A percentile compares a stretch with the other conserved stretches of the same genome.
Conservation (phyloP, 2,888 invertebrate genomes). For the Pomacea canaliculata region DNA sequence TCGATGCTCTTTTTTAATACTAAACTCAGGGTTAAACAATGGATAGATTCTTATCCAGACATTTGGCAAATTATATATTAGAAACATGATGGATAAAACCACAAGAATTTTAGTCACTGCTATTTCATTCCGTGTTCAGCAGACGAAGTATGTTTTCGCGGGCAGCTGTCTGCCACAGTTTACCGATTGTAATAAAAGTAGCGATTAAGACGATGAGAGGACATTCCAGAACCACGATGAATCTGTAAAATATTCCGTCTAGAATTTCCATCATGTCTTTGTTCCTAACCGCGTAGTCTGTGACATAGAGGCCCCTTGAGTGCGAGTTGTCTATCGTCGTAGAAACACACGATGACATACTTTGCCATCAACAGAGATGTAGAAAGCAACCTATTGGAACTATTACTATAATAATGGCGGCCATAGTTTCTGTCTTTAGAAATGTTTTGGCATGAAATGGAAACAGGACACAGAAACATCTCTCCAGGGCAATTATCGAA, state of each 20-base stretch:
- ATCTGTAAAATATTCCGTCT: slow-evolving; percentile 5
- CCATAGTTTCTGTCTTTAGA: neutral
- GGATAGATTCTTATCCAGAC: neutral
- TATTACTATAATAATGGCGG: no score
- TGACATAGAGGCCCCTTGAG: no score
- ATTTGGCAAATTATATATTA: neutral
- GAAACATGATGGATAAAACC: neutral
- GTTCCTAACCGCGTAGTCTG: neutral
- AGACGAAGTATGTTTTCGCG: neutral
- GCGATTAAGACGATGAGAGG: neutral
- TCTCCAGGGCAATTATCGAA: no score
- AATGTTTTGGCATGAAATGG: neutral
- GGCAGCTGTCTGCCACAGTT: neutral
- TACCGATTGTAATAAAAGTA: neutral
- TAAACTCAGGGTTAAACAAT: neutral
- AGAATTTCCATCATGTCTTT: neutral
- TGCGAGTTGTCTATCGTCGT: no score
- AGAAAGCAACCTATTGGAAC: no score
- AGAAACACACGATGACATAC: no score
- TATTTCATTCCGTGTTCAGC: neutral
- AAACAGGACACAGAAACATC: no score
- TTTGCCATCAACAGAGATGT: no score
- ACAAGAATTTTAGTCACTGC: slow-evolving; percentile 9
- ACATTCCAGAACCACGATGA: neutral
- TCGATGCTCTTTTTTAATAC: no score